These are phyloP conservation scores for Intellagama lesueurii DNA, from an alignment of 2,797 vertebrate species.

Conservation along the genomic window DNA sequence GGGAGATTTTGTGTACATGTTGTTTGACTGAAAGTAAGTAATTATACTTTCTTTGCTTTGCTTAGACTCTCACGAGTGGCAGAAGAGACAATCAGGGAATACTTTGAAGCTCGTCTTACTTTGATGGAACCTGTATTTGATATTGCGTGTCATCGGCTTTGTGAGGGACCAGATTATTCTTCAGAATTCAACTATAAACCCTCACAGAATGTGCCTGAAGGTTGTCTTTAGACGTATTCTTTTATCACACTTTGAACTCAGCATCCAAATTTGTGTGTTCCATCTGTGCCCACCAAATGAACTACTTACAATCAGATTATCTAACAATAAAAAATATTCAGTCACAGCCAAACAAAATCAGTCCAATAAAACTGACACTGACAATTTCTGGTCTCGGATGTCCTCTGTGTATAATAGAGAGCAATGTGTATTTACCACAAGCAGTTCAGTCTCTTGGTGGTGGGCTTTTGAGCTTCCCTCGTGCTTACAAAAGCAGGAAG, in stretches of 20 bases:
- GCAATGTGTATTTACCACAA: neutral
- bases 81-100: slow-evolving; percentile 90
- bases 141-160: slow-evolving; percentile 92
- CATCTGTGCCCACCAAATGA: neutral
- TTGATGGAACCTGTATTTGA: slow-evolving; percentile 93
- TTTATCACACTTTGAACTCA: neutral
- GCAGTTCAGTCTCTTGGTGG: neutral
- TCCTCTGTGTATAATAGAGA: neutral
- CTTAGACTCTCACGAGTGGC: slow-evolving; percentile 90
- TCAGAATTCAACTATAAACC: slow-evolving; percentile 91
- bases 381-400: neutral
- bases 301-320: neutral
- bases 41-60: neutral
- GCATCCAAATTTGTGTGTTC: neutral
- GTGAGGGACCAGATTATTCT: slow-evolving; percentile 94
- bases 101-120: slow-evolving; percentile 91
- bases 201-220: slow-evolving; percentile 86
- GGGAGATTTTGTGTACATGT: neutral
- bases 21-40: neutral
- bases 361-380: neutral
- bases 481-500: neutral
- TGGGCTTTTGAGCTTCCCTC: neutral
- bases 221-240: slow-evolving; percentile 71
- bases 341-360: neutral
- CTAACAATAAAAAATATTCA: neutral